phyloP scores from a whole-genome alignment of 2,888 invertebrate species.

The Patella caerulea region DNA sequence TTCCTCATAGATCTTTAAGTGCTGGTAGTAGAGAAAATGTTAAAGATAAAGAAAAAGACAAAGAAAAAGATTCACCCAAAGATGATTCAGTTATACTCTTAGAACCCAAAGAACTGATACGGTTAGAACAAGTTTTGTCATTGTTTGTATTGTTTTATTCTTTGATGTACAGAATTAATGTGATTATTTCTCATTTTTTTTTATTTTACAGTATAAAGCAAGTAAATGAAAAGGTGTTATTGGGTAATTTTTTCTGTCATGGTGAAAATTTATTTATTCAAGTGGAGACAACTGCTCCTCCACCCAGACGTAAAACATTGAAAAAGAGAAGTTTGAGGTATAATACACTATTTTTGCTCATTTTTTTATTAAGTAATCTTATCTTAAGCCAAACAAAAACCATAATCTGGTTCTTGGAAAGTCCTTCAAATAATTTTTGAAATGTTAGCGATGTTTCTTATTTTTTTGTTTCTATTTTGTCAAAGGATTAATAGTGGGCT shows the following conservation, averaged over 20 bases:
- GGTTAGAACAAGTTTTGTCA: constrained; percentile 34
- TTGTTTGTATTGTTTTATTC: not conserved
- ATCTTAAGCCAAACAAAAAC: too few species aligned
- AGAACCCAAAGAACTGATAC: constrained; percentile 61
- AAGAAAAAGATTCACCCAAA: constrained; percentile 39
- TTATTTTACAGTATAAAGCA: constrained; percentile 48
- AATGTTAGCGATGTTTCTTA: too few species aligned
- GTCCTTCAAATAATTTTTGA: too few species aligned
- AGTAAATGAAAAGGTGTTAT: constrained; percentile 73
- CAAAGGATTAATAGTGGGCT: too few species aligned
- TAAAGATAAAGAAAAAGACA: constrained; percentile 47
- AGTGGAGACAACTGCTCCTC: constrained; percentile 78
- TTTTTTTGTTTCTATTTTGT: too few species aligned
- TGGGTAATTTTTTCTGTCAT: constrained; percentile 76
- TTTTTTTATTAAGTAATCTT: too few species aligned
- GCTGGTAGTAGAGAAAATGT: constrained; percentile 53
- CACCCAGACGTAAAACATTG: constrained; percentile 59
- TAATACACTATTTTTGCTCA: too few species aligned
- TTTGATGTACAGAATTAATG: not conserved
- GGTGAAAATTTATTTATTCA: constrained; percentile 77
- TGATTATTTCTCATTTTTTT: not conserved
- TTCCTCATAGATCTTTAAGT: constrained; percentile 53
- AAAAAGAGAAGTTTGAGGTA: constrained; percentile 60
- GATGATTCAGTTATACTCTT: constrained; percentile 60
- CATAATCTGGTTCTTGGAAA: too few species aligned